Base-by-base conservation (phyloP, 2,888 invertebrate species). In the Trichogramma dendrolimi region DNA sequence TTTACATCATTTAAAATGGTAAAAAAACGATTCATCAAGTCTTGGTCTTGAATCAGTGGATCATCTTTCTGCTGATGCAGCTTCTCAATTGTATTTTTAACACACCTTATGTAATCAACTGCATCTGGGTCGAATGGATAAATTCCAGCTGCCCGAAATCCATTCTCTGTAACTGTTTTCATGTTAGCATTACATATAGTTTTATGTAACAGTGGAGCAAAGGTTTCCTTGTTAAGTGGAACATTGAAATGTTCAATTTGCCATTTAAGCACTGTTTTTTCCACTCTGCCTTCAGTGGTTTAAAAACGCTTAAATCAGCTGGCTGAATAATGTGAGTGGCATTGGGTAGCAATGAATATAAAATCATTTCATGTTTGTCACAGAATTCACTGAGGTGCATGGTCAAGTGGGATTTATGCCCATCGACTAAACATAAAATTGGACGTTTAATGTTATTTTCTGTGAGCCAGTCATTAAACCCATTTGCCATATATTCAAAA, bases 251-350 rank as follows among this genome's bases (percentile, higher is more conserved):
- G 6, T 38, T 52, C 39, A 8, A 8, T 38, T 39, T 27, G 6
- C 38, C 40, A 52, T 6, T 8, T 7, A 5, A 6, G 6, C 6
- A 52, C n/a, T 39, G 52, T 39, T 7, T 52, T 39, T 39, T 38
- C 14, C 6, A 52, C 38, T 8, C 52, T 52, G 27, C 0, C 63
- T 74, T 74, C 10, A 76, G 58, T 14, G 72, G 66, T 55, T 68
- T 64, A 66, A 75, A 76, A 11, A 75, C 67, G 38, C 69, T 69
- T 4, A 75, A 73, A 67, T 77, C 74, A 65, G 75, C 65, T 6
- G 74, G 75, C 64, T 75, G 76, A 43, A 76, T 57, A 14, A 75
- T 65, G 27, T 68, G 68, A 10, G 68, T 69, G 38, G 56, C 51
- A 55, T 70, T 68, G 57, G 69, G 67, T 64, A 68, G 40, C 49